A percentile compares a stretch with the other conserved stretches of the same genome.
These are phyloP conservation scores for Monopterus albus DNA, from an alignment of 2,113 vertebrate genomes.

Conservation along the genomic window DNA sequence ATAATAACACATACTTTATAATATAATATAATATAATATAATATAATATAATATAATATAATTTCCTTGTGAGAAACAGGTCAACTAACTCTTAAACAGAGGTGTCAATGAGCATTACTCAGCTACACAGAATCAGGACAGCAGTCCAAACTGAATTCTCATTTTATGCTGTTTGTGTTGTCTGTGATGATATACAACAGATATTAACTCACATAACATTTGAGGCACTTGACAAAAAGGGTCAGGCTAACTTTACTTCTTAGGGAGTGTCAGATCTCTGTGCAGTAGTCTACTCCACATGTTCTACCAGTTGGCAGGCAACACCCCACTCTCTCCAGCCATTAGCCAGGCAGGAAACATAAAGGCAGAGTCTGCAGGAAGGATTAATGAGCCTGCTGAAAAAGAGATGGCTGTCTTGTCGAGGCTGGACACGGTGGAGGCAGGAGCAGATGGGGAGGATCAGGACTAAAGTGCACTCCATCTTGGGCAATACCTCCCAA, in stretches of 20 bases:
- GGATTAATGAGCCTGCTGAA: slow-evolving; percentile 47
- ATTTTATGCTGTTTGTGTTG: background rate
- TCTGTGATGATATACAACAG: background rate
- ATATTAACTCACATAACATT: background rate
- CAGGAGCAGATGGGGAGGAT: slow-evolving; percentile 37
- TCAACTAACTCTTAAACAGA: background rate
- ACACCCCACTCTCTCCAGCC: background rate
- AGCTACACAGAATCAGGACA: too few relatives aligned
- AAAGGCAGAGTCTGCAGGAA: slow-evolving; percentile 36
- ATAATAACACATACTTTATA: too few relatives aligned
- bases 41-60: too few relatives aligned
- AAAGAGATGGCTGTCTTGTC: slow-evolving; percentile 34
- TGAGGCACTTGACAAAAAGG: background rate
- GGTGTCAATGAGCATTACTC: background rate
- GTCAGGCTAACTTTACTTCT: background rate
- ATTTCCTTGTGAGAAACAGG: too few relatives aligned
- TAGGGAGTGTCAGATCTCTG: background rate
- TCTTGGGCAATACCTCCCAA: slow-evolving; percentile 51
- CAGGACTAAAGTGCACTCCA: slow-evolving; percentile 48
- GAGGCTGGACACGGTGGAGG: slow-evolving; percentile 43
- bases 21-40: too few relatives aligned
- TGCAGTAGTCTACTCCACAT: slow-evolving; percentile 1
- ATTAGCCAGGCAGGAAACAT: slow-evolving; percentile 21
- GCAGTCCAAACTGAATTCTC: background rate
- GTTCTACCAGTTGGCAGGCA: background rate